These are phyloP conservation scores for Agapornis roseicollis DNA, from an alignment of 2,113 vertebrate species.

Conservation along the genomic window DNA sequence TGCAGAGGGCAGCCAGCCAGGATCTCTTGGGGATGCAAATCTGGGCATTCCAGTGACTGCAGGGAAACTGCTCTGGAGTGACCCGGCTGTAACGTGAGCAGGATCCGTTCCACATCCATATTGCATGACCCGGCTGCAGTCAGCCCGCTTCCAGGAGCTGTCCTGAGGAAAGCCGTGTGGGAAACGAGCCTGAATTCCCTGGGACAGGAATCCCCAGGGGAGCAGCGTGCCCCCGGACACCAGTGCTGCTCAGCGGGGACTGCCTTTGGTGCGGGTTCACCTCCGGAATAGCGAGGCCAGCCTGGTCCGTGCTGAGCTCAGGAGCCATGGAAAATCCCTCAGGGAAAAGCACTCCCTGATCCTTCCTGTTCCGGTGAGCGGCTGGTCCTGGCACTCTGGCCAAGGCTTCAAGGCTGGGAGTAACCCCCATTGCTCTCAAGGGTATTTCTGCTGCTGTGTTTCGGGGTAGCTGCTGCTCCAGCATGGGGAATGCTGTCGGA, in stretches of 20 bases:
- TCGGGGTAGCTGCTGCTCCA: accelerated
- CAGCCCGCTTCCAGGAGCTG: neutral
- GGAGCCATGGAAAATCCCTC: neutral
- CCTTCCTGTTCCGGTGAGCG: slow-evolving; percentile 26
- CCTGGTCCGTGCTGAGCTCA: neutral
- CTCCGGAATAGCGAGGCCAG: accelerated
- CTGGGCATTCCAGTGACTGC: neutral
- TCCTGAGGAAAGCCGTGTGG: neutral
- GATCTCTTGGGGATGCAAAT: neutral
- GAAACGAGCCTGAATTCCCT: accelerated
- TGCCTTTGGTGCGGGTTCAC: neutral
- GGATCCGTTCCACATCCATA: slow-evolving; percentile 52
- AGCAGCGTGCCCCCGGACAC: accelerated
- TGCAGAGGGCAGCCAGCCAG: neutral
- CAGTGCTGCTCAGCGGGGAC: neutral
- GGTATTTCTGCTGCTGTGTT: neutral
- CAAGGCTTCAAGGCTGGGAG: neutral
- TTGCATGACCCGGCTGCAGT: neutral
- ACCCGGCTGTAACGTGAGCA: neutral
- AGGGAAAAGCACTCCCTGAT: slow-evolving; percentile 7
- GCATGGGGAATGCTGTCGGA: neutral
- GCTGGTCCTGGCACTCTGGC: slow-evolving; percentile 25
- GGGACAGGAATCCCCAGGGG: neutral
- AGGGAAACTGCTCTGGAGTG: neutral
- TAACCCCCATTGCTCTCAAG: neutral